Percentiles rank a stretch among this genome's conserved stretches.
Conservation (phyloP, 2,888 invertebrate species). For the Nasonovia ribisnigri region DNA sequence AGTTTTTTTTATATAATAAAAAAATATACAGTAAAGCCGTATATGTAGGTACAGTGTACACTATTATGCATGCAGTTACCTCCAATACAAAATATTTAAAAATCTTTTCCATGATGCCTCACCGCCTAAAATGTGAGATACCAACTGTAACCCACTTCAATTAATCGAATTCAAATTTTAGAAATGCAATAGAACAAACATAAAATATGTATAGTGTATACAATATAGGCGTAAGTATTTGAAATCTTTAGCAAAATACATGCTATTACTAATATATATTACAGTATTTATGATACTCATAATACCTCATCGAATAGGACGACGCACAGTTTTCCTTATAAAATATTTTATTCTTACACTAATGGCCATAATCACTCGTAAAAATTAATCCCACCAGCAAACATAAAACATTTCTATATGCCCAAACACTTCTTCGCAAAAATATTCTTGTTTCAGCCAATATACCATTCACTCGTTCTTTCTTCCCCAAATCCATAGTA, state of each 20-base stretch:
- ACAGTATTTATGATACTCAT: no score
- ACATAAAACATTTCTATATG: not conserved
- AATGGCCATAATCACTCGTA: no score
- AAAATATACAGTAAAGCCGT: no score
- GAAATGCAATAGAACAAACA: not conserved
- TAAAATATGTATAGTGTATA: not conserved
- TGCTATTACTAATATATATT: no score
- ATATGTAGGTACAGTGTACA: no score
- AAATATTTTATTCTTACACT: not conserved
- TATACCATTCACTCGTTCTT: not conserved
- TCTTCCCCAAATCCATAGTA: not conserved
- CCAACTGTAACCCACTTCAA: no score
- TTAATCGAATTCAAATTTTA: not conserved
- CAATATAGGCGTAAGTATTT: not conserved
- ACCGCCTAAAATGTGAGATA: not conserved
- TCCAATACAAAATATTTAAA: not conserved
- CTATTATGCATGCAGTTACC: not conserved
- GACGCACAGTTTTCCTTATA: no score
- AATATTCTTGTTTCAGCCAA: not conserved
- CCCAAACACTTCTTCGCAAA: not conserved
- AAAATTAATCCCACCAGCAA: not conserved
- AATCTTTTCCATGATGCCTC: not conserved
- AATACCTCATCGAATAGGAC: no score
- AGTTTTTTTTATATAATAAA: not conserved
- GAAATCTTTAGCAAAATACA: not conserved